Base-by-base conservation (phyloP, 2,113 vertebrate species). In the Periophthalmus modestus region DNA sequence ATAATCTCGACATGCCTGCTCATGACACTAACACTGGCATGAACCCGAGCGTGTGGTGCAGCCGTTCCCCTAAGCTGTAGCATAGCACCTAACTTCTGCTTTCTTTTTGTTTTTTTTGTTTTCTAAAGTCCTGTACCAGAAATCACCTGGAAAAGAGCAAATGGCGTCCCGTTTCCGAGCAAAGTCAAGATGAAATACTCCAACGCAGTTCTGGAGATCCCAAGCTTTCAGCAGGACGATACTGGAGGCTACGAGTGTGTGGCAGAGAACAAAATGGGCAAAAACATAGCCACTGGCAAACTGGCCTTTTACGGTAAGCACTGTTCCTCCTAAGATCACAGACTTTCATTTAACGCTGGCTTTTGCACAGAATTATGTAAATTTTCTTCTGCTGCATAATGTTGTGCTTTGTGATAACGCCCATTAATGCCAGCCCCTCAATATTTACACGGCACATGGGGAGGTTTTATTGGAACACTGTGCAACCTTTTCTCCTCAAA, bases 191-290 rank as follows among this genome's bases (percentile, higher is more conserved):
- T 96, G 92, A 95, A 92, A 82, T 97, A 97, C 86, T 96, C 94
- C 7, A 96, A 92, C 4, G 96, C 93, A 0, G 92, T 98, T 79
- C 93, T 98, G 77, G 97, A 98, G 93, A 96, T 98, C 24, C 95
- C 96, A 4, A 95, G 94, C 90, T 97, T 98, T 87, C 96, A 98
- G 50, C 96, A 96, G 88, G 96, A 97, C 48, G 97, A 98, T 2
- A 90, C 96, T 0, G 97, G 97, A 11, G 92, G 95, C 1, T 98
- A 98, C 21, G 97, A 98, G 80, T 98, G 97, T 3, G 93, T 96
- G 33, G 96, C 96, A 1, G 96, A 98, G 82, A 98, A 98, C 78
- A 95, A 94, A 34, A 95, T 96, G 77, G 97, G 97, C 5, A 96
- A 92, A 83, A 98, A 98, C 85, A 83, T 94, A 12, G 96, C 95